These are phyloP conservation scores for Pseudococcus viburni DNA, from an alignment of 2,888 invertebrate species.

Conservation along the genomic window DNA sequence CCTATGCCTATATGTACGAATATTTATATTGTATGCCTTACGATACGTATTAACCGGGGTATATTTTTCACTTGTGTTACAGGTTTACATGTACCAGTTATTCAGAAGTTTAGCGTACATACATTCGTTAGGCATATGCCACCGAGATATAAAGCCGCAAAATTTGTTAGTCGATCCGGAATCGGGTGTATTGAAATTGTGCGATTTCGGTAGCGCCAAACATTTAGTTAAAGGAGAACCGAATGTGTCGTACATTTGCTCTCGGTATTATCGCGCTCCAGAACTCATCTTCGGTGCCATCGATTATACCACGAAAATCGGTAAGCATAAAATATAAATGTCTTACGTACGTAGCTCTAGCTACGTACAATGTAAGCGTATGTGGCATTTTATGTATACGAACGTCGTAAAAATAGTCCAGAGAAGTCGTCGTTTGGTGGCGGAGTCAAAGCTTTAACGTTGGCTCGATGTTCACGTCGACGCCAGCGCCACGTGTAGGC, in stretches of 20 bases:
- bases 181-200: slow-evolving; percentile 96
- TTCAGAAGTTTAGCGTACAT: slow-evolving; percentile 99
- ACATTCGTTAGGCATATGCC: slow-evolving; percentile 98
- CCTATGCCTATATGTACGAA: too few relatives aligned
- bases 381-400: too few relatives aligned
- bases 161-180: slow-evolving; percentile 97
- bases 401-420: background rate
- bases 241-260: slow-evolving; percentile 97
- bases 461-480: background rate
- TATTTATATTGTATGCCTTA: background rate
- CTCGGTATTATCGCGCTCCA: slow-evolving; percentile 97
- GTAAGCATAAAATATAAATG: slow-evolving; percentile 72
- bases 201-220: slow-evolving; percentile 97
- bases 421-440: background rate
- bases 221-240: slow-evolving; percentile 96
- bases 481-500: background rate
- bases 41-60: background rate
- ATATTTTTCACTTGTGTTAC: slow-evolving; percentile 59
- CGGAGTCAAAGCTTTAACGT: background rate
- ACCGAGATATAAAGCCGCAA: slow-evolving; percentile 99
- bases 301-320: slow-evolving; percentile 96
- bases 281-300: slow-evolving; percentile 99
- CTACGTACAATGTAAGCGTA: too few relatives aligned
- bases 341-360: too few relatives aligned
- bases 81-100: slow-evolving; percentile 99